Conservation (phyloP, 2,888 invertebrate species). For the Macrophya alboannulata region DNA sequence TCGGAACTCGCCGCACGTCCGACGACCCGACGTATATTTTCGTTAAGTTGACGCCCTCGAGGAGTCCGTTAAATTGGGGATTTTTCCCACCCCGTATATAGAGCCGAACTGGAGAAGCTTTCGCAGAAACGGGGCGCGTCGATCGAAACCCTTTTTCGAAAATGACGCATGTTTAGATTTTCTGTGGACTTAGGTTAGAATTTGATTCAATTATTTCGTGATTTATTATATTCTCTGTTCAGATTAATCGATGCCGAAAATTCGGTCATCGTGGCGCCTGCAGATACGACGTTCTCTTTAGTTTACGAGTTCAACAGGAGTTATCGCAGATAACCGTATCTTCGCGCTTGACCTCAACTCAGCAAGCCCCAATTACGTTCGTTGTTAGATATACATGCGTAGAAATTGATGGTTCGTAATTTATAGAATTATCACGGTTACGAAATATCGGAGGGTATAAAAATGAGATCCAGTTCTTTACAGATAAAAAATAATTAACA, state of each 20-base stretch:
- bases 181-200: not conserved
- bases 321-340: constrained; percentile 5
- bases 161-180: not conserved
- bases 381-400: not conserved
- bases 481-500: not conserved
- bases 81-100: constrained; percentile 66
- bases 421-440: not conserved
- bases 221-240: not conserved
- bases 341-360: constrained; percentile 39
- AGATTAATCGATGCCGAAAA: not conserved
- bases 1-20: constrained; percentile 64
- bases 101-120: not conserved
- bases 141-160: not conserved
- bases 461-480: not conserved
- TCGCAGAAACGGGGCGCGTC: not conserved
- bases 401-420: not conserved
- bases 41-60: constrained; percentile 76
- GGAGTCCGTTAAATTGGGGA: constrained; percentile 77
- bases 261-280: constrained; percentile 50
- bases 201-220: too few species aligned
- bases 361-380: constrained; percentile 12
- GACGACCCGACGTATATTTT: constrained; percentile 75
- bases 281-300: constrained; percentile 15
- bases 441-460: not conserved
- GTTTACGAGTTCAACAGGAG: not conserved